Evolutionary conservation across 30 jellyfish, hydroid and myxozoan species (phyloP), one percentile per base, ranked within the genome.

Genomic region (Phacellophora camtschatica): DNA sequence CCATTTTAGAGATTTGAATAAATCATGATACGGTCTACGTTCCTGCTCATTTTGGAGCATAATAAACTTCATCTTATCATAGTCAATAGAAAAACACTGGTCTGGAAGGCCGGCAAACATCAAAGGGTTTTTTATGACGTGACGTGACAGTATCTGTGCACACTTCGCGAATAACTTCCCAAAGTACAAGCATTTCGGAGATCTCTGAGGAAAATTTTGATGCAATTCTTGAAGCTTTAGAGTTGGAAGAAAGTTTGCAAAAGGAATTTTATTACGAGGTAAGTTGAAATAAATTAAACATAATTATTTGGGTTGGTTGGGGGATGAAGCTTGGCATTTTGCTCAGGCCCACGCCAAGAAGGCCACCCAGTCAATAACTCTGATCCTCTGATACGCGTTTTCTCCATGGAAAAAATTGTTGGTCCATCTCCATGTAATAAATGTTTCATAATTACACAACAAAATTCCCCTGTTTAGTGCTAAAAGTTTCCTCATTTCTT

Each of bases 111-210:
- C 80, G 80, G 80, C 62, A 3, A 66, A 66, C 80, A 70, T 70
- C 72, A 70, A 70, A 70, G 83, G 83, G 73, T 12, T 49, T 41
- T 42, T 39, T 12, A 18, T 48, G 15, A n/a, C n/a, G 83, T 70
- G 71, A 70, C 83, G 83, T 70, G 83, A 70, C 83, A 70, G 43
- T 36, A 19, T 70, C 72, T 48, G 83, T 70, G 83, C 83, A 70
- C 83, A 70, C 69, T 45, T 70, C 72, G 9, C 22, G 72, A 18
- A 36, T 1, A 42, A 70, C 43, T 37, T 70, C 69, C 49, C 83
- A 37, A 24, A 29, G 15, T 2, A 70, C 20, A 18, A 13, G 43
- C 15, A 33, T 19, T 67, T 67, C 67, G 45, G 68, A 70, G 83
- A 27, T 70, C 3, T 65, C 79, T 10, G 72, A 42, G 24, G 83